A percentile compares a stretch with the other conserved stretches of the same genome.
Evolutionary conservation across 2,113 vertebrate genomes (phyloP).

Genomic region (Perccottus glenii): DNA sequence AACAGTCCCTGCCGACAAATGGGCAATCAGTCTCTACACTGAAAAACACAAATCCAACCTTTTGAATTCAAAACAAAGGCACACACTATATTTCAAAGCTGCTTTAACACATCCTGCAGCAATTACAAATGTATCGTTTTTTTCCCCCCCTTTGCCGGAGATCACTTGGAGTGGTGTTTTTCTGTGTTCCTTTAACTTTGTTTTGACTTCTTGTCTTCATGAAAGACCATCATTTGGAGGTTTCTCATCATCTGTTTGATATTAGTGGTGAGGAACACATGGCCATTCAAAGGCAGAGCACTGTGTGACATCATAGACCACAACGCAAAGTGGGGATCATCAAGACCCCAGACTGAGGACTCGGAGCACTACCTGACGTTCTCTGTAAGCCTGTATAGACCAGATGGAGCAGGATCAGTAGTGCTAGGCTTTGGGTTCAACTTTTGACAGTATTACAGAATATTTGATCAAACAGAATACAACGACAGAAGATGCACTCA

Average conservation of each 20-base stretch:
- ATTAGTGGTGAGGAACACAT: slow-evolving; percentile 85
- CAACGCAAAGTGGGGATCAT: slow-evolving; percentile 74
- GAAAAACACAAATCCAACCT: slow-evolving; percentile 4
- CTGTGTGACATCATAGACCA: slow-evolving; percentile 81
- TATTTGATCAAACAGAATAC: too few relatives aligned
- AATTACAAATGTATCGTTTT: slow-evolving; percentile 60
- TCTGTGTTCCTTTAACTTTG: slow-evolving; percentile 80
- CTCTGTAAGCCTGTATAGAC: slow-evolving; percentile 40
- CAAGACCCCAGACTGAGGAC: slow-evolving; percentile 65
- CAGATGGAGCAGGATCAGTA: slow-evolving; percentile 3
- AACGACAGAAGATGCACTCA: not conserved
- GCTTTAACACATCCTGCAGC: slow-evolving; percentile 66
- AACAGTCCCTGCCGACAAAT: slow-evolving; percentile 9
- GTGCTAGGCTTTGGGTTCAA: not conserved
- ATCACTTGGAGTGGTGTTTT: slow-evolving; percentile 69
- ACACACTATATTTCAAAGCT: slow-evolving; percentile 37
- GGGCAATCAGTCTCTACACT: slow-evolving; percentile 2
- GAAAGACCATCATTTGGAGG: slow-evolving; percentile 81
- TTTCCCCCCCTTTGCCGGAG: slow-evolving; percentile 64
- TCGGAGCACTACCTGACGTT: slow-evolving; percentile 69
- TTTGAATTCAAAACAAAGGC: slow-evolving; percentile 36
- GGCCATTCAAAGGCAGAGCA: slow-evolving; percentile 81
- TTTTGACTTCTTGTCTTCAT: slow-evolving; percentile 83
- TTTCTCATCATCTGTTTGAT: slow-evolving; percentile 85
- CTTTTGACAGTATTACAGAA: not conserved